phyloP scores from a whole-genome alignment of 23 tunicate species.

The Corella eumyota region DNA sequence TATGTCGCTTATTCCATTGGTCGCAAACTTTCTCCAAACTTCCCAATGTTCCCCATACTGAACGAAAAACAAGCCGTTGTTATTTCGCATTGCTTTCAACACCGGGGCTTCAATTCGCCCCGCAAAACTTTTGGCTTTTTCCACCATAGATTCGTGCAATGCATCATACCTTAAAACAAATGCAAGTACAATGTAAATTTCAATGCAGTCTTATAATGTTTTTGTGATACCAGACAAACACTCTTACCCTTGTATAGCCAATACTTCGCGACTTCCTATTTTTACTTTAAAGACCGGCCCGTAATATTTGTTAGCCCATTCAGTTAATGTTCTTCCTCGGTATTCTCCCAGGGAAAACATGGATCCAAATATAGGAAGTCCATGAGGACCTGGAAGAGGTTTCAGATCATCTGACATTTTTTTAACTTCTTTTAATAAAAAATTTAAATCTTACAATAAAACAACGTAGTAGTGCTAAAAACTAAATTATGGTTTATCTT shows the following conservation, averaged over 20 bases:
- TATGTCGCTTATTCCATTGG: background rate
- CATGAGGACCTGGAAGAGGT: background rate
- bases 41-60: conserved; percentile 1
- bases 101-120: background rate
- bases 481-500: too few relatives aligned
- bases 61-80: background rate
- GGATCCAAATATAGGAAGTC: conserved; percentile 4
- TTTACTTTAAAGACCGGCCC: background rate
- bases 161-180: conserved; percentile 8
- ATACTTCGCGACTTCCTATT: background rate
- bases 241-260: conserved; percentile 2
- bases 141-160: background rate
- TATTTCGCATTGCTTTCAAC: background rate
- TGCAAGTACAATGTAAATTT: too few relatives aligned
- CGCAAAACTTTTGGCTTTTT: background rate
- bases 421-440: too few relatives aligned
- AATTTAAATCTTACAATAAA: too few relatives aligned
- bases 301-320: conserved; percentile 3
- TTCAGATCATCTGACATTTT: too few relatives aligned
- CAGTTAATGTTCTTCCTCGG: background rate
- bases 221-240: too few relatives aligned
- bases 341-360: background rate
- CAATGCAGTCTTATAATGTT: too few relatives aligned
- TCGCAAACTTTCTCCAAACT: conserved; percentile 1
- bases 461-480: too few relatives aligned